Evolutionary conservation across 2,113 vertebrate genomes (phyloP), one percentile per base, ranked within the genome.

Genomic region (Aplodontia rufa): DNA sequence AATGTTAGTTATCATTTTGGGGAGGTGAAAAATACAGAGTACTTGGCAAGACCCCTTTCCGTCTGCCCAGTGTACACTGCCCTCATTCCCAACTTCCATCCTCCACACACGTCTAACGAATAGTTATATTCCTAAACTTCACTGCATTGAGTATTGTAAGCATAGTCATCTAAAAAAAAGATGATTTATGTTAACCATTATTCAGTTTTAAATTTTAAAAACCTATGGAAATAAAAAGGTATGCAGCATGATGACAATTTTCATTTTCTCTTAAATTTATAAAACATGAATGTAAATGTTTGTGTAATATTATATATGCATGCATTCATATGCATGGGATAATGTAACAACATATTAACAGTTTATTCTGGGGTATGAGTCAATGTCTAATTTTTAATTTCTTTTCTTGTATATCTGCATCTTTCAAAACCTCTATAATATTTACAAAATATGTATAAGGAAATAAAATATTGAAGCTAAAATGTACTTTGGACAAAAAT

Each of bases 151-250:
- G 6, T 58, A 62, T 9, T 58, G 8, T 55, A 55, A 64, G 11
- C 22, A 68, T 19, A 71, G 32, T 32, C 20, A n/a, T 49, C 55
- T 8, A 24, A 79, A 93, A 66, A 1, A 19, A 74, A 84, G 40
- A 40, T 14, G 17, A 22, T 62, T 68, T 45, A 37, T 60, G n/a
- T 37, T 37, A 60, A 17, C 10, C 53, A 40, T 51, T 0, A 45
- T 81, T 94, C n/a, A n/a, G 49, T 60, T 80, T 89, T 85, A 45
- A 58, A 49, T 68, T 62, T 75, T 69, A 75, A 88, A 82, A 72
- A n/a, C 14, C 53, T 32, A 35, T 5, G 5, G 8, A 49, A 69
- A 58, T 60, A 69, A 71, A 80, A 75, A 78, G 3, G 42, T 60
- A 35, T 19, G 0, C 8, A 91, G 17, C 37, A 76, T 30, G 1